Percentiles rank a stretch among this genome's conserved stretches.
Evolutionary conservation across 2,888 invertebrate species (phyloP).

Genomic region (Liopterus haemorrhoidalis): DNA sequence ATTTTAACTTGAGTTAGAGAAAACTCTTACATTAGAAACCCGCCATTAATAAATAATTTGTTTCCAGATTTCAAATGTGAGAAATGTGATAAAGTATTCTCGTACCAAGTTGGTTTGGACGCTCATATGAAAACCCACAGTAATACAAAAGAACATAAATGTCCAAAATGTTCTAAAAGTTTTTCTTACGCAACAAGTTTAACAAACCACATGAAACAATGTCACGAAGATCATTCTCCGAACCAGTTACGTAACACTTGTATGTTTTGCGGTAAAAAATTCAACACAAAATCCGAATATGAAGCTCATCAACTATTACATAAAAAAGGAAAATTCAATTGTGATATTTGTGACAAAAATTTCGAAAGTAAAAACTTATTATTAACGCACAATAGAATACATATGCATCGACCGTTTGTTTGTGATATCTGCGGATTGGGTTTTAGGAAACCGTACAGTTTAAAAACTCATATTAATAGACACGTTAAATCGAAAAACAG

Average conservation of each 20-base stretch:
- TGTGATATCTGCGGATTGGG: slow-evolving; percentile 46
- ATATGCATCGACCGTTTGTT: slow-evolving; percentile 44
- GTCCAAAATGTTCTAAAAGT: slow-evolving; percentile 13
- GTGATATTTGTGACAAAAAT: too few relatives aligned
- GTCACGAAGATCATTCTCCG: neutral
- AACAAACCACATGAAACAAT: slow-evolving; percentile 9
- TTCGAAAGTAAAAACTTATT: too few relatives aligned
- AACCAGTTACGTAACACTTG: too few relatives aligned
- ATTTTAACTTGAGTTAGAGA: too few relatives aligned
- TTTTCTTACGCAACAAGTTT: slow-evolving; percentile 10
- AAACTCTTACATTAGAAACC: too few relatives aligned
- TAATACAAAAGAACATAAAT: slow-evolving; percentile 16
- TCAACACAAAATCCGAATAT: too few relatives aligned
- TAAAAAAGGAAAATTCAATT: too few relatives aligned
- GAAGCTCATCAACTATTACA: too few relatives aligned
- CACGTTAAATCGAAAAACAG: slow-evolving; percentile 37
- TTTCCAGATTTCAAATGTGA: slow-evolving; percentile 14
- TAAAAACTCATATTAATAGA: slow-evolving; percentile 44
- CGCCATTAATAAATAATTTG: neutral
- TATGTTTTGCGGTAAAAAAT: too few relatives aligned
- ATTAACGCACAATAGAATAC: slow-evolving; percentile 35
- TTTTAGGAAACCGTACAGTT: slow-evolving; percentile 44
- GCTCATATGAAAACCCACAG: slow-evolving; percentile 15
- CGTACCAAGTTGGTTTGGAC: slow-evolving; percentile 12
- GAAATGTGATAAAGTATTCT: slow-evolving; percentile 19